phyloP scores from a whole-genome alignment of 2,113 vertebrate species.

The Taxidea taxus region DNA sequence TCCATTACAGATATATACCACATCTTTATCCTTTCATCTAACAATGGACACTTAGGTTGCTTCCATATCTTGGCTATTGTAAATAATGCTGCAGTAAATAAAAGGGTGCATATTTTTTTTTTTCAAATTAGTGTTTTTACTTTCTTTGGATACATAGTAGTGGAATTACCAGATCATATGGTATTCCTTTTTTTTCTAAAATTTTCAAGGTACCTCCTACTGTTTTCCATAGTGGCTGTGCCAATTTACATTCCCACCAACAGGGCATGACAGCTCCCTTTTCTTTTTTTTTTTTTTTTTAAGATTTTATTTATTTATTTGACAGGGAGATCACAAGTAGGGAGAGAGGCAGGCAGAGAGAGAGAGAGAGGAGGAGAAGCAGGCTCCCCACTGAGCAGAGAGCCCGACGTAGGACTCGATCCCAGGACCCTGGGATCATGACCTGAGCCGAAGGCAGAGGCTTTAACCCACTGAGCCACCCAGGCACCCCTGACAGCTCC shows the following conservation, averaged over 20 bases:
- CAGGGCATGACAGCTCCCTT: neutral
- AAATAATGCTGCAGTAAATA: neutral
- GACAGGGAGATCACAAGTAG: too few relatives aligned
- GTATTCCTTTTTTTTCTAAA: neutral
- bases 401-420: too few relatives aligned
- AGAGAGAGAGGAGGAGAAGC: too few relatives aligned
- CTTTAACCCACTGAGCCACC: too few relatives aligned
- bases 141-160: neutral
- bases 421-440: too few relatives aligned
- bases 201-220: neutral
- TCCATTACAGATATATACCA: neutral
- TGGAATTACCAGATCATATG: neutral
- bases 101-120: neutral
- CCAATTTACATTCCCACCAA: neutral
- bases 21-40: neutral
- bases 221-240: neutral
- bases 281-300: too few relatives aligned
- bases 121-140: neutral
- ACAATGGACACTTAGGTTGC: neutral
- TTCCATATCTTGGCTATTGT: neutral
- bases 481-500: neutral
- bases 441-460: too few relatives aligned
- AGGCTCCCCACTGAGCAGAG: too few relatives aligned
- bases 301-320: too few relatives aligned
- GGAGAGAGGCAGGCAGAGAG: too few relatives aligned